Evolutionary conservation across 2,113 vertebrate species (phyloP), one percentile per base, ranked within the genome.

Genomic region (Dicaeum eximium): DNA sequence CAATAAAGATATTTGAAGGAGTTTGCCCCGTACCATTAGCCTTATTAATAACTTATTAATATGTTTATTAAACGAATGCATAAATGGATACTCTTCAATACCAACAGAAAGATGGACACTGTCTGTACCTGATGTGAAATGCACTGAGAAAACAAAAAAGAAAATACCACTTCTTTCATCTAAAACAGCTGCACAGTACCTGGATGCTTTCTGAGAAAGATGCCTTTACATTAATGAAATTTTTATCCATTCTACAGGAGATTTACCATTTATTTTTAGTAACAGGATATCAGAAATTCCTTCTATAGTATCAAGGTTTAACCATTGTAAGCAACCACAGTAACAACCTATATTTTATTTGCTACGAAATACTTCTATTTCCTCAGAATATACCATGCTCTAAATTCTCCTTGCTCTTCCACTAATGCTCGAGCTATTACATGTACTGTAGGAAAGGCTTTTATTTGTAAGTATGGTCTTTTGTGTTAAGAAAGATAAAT

Each of bases 401-500:
- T 92, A 78, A 92, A 81, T 93, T 78, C 48, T 86, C 21, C 62
- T 80, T 91, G 88, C 38, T 57, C 16, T 87, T 61, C 40, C 77
- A 54, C 47, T 90, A 78, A 92, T 31, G 25, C 67, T 90, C 0
- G 0, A 93, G 61, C 72, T 80, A 79, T 60, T 92, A 85, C 64
- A 92, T 24, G 33, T 94, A 90, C 78, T 37, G 50, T 70, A 62
- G 30, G 22, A 88, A 96, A 88, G 15, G 80, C 37, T 93, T 93
- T 94, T 92, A 90, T 88, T 93, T 85, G 9, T 48, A 92, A 88
- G 85, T 74, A 86, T 44, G 25, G 75, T 90, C 93, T 96, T 97
- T 96, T 96, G 94, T 97, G 92, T 92, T 84, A 84, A 88, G 95
- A 96, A 91, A 95, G 94, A 96, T 96, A 96, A 96, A 96, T 96